Evolutionary conservation across 2,888 invertebrate genomes (phyloP).

Genomic region (Autographa pulchrina): DNA sequence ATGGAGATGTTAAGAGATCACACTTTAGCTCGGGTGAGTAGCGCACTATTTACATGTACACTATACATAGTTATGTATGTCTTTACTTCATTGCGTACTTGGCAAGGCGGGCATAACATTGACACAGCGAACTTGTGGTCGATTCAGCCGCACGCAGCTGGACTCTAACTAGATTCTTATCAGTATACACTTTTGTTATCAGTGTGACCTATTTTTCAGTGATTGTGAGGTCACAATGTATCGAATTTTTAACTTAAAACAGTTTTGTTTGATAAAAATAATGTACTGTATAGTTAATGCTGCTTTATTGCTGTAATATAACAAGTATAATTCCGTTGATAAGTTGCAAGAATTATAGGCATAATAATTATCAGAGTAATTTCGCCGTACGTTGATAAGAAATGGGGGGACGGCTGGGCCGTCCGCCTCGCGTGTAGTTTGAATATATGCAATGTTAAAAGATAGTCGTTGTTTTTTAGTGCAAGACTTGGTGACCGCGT

Average conservation of each 20-base stretch:
- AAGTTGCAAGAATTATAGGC: constrained; percentile 56
- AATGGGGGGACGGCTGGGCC: constrained; percentile 51
- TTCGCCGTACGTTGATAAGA: constrained; percentile 70
- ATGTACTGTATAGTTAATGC: constrained; percentile 57
- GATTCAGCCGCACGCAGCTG: constrained; percentile 76
- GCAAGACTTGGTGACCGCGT: constrained; percentile 90
- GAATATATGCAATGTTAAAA: constrained; percentile 86
- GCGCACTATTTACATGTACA: constrained; percentile 65
- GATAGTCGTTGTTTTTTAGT: constrained; percentile 89
- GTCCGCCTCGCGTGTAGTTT: constrained; percentile 62
- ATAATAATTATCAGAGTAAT: constrained; percentile 63
- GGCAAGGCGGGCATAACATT: constrained; percentile 85
- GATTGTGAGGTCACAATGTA: constrained; percentile 77
- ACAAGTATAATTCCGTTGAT: constrained; percentile 63
- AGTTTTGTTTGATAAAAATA: constrained; percentile 52
- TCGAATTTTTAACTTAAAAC: constrained; percentile 63
- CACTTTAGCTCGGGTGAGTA: constrained; percentile 96
- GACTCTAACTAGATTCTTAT: constrained; percentile 86
- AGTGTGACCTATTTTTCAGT: constrained; percentile 83
- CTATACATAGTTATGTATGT: constrained; percentile 62
- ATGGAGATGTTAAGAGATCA: constrained; percentile 96
- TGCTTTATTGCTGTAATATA: constrained; percentile 61
- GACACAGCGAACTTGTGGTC: constrained; percentile 78
- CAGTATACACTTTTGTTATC: constrained; percentile 82
- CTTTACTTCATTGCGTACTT: constrained; percentile 82